A percentile compares a stretch with the other conserved stretches of the same genome.
Evolutionary conservation across 2,888 invertebrate species (phyloP).

Genomic region (Euplexia lucipara): DNA sequence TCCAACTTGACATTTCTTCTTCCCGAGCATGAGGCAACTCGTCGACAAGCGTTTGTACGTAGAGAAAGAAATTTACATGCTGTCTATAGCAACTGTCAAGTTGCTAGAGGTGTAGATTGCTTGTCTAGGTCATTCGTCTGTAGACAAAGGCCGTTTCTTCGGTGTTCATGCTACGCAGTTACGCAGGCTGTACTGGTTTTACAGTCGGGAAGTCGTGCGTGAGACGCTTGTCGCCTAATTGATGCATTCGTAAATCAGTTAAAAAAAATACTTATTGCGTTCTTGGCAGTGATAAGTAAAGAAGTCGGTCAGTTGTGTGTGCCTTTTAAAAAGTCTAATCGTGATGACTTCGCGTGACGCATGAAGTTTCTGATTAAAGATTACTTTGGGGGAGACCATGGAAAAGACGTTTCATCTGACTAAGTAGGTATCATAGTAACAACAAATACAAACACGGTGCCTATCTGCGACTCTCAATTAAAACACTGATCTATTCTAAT

Average conservation of each 20-base stretch:
- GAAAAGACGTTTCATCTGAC: constrained; percentile 4
- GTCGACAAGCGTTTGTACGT: too few species aligned
- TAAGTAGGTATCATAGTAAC: too few species aligned
- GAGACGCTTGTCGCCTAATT: constrained; percentile 65
- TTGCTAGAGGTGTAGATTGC: too few species aligned
- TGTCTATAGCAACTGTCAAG: too few species aligned
- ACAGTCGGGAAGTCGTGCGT: constrained; percentile 66
- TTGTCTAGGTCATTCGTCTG: too few species aligned
- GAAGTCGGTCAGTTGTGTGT: constrained; percentile 44
- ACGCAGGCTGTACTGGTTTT: constrained; percentile 63
- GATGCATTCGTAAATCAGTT: constrained; percentile 66
- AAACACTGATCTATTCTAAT: constrained; percentile 48
- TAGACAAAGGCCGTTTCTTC: too few species aligned
- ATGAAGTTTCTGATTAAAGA: constrained; percentile 8
- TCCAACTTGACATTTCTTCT: too few species aligned
- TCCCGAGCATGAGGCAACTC: too few species aligned
- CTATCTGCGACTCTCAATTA: neutral
- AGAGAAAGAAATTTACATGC: too few species aligned
- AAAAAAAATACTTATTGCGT: constrained; percentile 52
- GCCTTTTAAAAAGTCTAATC: constrained; percentile 28
- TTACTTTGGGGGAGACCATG: constrained; percentile 8
- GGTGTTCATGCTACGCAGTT: too few species aligned
- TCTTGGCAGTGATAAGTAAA: constrained; percentile 62
- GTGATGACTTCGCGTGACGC: constrained; percentile 6
- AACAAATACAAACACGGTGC: too few species aligned